phyloP scores from a whole-genome alignment of 2,888 invertebrate genomes.

The Portevinia maculata region DNA sequence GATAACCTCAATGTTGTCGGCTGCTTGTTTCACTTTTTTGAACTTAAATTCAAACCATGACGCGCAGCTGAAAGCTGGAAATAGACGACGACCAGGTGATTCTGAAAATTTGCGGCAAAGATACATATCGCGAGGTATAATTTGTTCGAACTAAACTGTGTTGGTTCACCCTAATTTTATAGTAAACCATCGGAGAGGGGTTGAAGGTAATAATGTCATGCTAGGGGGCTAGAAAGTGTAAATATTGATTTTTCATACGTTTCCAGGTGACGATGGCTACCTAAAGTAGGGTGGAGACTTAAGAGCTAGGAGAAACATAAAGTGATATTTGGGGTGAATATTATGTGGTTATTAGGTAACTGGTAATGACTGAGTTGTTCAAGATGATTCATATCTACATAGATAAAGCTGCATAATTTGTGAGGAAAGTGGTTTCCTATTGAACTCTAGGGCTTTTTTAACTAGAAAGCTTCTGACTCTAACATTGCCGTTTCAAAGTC shows the following conservation, averaged over 20 bases:
- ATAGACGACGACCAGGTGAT: conserved; percentile 20
- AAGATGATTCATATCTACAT: background rate
- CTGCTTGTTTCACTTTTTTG: conserved; percentile 12
- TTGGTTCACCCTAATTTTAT: conserved; percentile 23
- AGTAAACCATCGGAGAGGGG: conserved; percentile 9
- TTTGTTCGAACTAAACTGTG: conserved; percentile 27
- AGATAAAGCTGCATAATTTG: no score
- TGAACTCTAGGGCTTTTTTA: no score
- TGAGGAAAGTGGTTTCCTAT: no score
- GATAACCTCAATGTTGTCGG: conserved; percentile 35
- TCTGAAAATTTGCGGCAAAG: conserved; percentile 20
- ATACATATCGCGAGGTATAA: conserved; percentile 34
- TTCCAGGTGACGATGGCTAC: background rate
- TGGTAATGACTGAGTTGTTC: background rate
- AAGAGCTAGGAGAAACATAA: background rate
- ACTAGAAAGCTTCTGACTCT: no score
- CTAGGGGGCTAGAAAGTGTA: background rate
- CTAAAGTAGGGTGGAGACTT: no score
- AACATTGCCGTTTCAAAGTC: no score
- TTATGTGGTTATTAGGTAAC: conserved; percentile 26
- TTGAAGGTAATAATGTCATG: conserved; percentile 6
- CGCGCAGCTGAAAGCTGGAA: background rate
- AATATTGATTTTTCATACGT: conserved; percentile 11
- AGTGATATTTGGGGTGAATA: conserved; percentile 1
- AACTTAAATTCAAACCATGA: conserved; percentile 13